Conservation (phyloP, 2,797 vertebrate species). For the Schizothorax lantsangensis region DNA sequence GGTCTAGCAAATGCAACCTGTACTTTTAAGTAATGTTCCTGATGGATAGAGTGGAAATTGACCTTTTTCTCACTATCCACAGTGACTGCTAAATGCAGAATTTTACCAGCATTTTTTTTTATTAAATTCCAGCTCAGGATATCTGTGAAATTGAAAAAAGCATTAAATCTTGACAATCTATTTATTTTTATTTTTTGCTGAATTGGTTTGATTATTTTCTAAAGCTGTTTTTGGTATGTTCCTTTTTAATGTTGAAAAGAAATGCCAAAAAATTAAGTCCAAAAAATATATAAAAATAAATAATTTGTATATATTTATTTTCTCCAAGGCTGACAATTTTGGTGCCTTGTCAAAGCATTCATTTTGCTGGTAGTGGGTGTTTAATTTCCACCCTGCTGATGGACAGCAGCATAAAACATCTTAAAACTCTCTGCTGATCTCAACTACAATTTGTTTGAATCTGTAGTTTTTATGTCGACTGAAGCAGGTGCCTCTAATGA, state of each 20-base stretch:
- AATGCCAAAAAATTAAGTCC: too few species aligned
- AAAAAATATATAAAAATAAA: too few species aligned
- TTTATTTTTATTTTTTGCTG: too few species aligned
- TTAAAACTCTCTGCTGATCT: not conserved
- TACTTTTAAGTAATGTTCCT: not conserved
- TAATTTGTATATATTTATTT: too few species aligned
- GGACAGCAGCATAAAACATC: not conserved
- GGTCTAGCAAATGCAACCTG: not conserved
- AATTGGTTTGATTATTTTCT: too few species aligned
- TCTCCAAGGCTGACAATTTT: too few species aligned
- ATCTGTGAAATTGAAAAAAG: too few species aligned
- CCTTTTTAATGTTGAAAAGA: too few species aligned
- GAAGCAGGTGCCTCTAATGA: not conserved
- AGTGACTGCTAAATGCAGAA: not conserved
- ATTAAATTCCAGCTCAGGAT: not conserved
- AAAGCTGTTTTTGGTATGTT: too few species aligned
- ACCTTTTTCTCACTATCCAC: not conserved
- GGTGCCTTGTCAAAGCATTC: not conserved
- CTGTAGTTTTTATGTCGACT: not conserved
- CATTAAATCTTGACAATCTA: too few species aligned
- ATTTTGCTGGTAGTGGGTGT: not conserved
- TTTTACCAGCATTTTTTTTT: not conserved
- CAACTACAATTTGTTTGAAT: not conserved
- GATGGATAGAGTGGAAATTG: not conserved
- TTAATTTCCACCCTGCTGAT: not conserved